Evolutionary conservation across 2,113 vertebrate genomes (phyloP).

Genomic region (Pao palembangensis): DNA sequence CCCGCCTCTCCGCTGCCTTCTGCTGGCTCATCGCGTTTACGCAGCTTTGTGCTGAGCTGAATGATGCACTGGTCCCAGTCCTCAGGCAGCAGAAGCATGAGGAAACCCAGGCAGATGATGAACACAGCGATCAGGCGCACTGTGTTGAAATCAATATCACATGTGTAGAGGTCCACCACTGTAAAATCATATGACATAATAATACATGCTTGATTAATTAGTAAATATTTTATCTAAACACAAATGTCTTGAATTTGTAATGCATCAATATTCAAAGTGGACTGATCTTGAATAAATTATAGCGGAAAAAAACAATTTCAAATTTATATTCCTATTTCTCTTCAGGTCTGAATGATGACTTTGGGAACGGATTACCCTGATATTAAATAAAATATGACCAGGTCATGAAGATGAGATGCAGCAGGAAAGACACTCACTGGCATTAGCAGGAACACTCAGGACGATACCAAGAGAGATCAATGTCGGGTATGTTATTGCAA

Average conservation of each 20-base stretch:
- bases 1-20: conserved; percentile 77
- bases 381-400: conserved; percentile 27
- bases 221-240: neutral
- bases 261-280: too few relatives aligned
- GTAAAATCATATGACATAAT: conserved; percentile 21
- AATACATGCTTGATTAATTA: neutral
- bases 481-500: conserved; percentile 91
- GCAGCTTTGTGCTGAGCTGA: conserved; percentile 85
- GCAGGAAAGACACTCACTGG: conserved; percentile 76
- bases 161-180: conserved; percentile 93
- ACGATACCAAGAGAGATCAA: conserved; percentile 94
- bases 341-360: conserved; percentile 8
- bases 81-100: conserved; percentile 90
- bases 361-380: neutral
- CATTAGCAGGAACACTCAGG: conserved; percentile 94
- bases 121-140: conserved; percentile 90
- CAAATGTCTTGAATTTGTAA: too few relatives aligned
- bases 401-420: neutral
- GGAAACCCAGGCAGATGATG: conserved; percentile 95
- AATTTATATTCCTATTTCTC: neutral
- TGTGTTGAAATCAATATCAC: conserved; percentile 91
- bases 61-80: conserved; percentile 94
- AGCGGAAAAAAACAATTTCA: neutral
- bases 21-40: conserved; percentile 84
- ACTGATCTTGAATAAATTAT: too few relatives aligned